phyloP scores from a whole-genome alignment of 2,113 vertebrate species.

The Macquaria australasica region DNA sequence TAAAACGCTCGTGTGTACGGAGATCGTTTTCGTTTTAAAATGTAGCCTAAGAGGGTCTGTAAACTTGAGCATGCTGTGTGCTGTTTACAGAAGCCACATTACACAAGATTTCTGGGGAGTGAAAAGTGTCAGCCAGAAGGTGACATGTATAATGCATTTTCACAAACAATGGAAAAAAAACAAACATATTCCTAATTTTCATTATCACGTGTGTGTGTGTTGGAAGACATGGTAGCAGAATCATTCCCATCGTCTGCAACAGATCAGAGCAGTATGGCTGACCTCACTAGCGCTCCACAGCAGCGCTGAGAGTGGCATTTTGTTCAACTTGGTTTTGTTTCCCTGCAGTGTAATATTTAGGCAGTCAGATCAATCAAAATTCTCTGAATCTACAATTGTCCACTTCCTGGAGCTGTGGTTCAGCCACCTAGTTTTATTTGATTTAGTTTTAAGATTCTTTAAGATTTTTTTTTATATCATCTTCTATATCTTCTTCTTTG shows the following conservation, averaged over 20 bases:
- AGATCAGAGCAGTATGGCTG: not conserved
- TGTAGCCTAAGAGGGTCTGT: not conserved
- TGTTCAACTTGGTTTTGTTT: not conserved
- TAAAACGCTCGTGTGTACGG: too few relatives aligned
- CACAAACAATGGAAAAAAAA: not conserved
- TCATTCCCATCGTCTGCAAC: not conserved
- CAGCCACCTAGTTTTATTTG: too few relatives aligned
- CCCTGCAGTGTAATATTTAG: not conserved
- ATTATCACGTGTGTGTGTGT: too few relatives aligned
- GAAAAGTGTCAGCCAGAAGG: not conserved
- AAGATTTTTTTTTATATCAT: not conserved
- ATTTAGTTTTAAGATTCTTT: not conserved
- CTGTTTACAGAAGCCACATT: not conserved
- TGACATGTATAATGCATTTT: not conserved
- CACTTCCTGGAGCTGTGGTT: not conserved
- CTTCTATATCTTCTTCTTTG: not conserved
- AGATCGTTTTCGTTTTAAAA: too few relatives aligned
- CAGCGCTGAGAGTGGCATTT: too few relatives aligned
- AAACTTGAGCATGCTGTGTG: not conserved
- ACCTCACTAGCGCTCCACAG: too few relatives aligned
- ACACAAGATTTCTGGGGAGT: not conserved
- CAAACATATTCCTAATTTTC: too few relatives aligned
- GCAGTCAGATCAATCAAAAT: not conserved
- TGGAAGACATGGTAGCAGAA: not conserved
- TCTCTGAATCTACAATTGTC: not conserved